These are phyloP conservation scores for Leuciscus waleckii DNA, from an alignment of 2,797 vertebrate genomes.

Conservation along the genomic window DNA sequence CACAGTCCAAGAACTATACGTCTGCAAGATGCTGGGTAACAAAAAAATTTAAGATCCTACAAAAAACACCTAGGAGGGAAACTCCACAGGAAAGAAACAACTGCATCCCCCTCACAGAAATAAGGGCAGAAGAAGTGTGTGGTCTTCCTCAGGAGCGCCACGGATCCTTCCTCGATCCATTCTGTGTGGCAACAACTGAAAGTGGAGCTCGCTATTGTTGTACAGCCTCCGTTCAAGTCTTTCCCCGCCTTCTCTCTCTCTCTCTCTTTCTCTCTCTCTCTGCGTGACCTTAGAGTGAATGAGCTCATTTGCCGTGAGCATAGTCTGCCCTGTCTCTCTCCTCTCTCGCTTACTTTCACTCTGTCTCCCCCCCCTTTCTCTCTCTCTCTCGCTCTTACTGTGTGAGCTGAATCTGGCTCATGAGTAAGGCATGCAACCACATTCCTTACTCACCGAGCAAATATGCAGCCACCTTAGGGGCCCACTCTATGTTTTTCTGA, in stretches of 20 bases:
- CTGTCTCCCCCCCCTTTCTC: constrained; percentile 61
- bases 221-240: constrained; percentile 63
- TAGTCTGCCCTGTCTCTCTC: constrained; percentile 64
- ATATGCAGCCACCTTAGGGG: constrained; percentile 82
- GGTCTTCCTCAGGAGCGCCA: constrained; percentile 44
- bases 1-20: constrained; percentile 24
- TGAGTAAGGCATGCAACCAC: constrained; percentile 91
- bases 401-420: constrained; percentile 86
- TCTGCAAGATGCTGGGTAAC: constrained; percentile 7
- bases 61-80: constrained; percentile 13
- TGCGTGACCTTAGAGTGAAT: constrained; percentile 76
- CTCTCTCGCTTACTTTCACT: constrained; percentile 49
- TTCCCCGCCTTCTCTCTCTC: constrained; percentile 37
- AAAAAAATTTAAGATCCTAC: constrained; percentile 16
- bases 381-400: constrained; percentile 65
- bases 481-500: constrained; percentile 53
- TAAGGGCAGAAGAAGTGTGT: constrained; percentile 40
- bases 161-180: constrained; percentile 66
- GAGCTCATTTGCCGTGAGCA: constrained; percentile 85
- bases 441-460: constrained; percentile 95
- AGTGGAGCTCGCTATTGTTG: constrained; percentile 84
- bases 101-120: constrained; percentile 51
- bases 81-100: constrained; percentile 48
- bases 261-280: constrained; percentile 59
- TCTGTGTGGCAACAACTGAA: constrained; percentile 74